Conservation (phyloP, 2,888 invertebrate species). For the Caenorhabditis afra region DNA sequence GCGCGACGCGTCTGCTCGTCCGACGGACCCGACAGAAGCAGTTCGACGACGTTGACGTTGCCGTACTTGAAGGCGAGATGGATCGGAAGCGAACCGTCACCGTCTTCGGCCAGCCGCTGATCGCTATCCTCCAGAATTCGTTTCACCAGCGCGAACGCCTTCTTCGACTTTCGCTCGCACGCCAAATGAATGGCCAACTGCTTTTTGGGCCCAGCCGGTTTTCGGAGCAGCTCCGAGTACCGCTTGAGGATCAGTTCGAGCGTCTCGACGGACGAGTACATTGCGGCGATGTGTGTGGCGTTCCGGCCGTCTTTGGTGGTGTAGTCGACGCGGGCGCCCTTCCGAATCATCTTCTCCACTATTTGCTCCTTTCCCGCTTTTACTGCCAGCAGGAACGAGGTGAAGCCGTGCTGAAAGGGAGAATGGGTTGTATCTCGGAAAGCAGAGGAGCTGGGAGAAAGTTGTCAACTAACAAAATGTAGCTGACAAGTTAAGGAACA, state of each 20-base stretch:
- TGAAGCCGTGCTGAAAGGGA: conserved; percentile 80
- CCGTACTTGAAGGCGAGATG: conserved; percentile 84
- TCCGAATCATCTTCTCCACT: conserved; percentile 81
- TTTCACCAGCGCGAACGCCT: conserved; percentile 92
- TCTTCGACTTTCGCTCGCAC: conserved; percentile 92
- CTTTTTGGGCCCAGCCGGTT: conserved; percentile 90
- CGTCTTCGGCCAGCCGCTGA: conserved; percentile 86
- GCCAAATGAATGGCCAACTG: conserved; percentile 96
- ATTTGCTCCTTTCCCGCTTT: conserved; percentile 81
- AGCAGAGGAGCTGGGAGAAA: no score
- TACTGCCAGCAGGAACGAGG: conserved; percentile 82
- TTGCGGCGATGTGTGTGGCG: conserved; percentile 93
- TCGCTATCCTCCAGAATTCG: conserved; percentile 90
- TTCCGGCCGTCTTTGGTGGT: conserved; percentile 89
- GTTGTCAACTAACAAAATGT: no score
- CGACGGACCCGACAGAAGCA: conserved; percentile 89
- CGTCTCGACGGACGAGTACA: conserved; percentile 95
- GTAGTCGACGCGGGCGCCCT: conserved; percentile 80
- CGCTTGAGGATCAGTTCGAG: conserved; percentile 89
- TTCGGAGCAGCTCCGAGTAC: conserved; percentile 90
- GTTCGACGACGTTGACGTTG: conserved; percentile 94
- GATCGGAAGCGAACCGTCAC: conserved; percentile 73
- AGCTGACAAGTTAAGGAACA: neutral
- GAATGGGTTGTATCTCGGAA: neutral
- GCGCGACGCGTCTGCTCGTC: conserved; percentile 87